These are phyloP conservation scores for Rhynchopsitta pachyrhyncha DNA, from an alignment of 2,113 vertebrate genomes.

Conservation along the genomic window DNA sequence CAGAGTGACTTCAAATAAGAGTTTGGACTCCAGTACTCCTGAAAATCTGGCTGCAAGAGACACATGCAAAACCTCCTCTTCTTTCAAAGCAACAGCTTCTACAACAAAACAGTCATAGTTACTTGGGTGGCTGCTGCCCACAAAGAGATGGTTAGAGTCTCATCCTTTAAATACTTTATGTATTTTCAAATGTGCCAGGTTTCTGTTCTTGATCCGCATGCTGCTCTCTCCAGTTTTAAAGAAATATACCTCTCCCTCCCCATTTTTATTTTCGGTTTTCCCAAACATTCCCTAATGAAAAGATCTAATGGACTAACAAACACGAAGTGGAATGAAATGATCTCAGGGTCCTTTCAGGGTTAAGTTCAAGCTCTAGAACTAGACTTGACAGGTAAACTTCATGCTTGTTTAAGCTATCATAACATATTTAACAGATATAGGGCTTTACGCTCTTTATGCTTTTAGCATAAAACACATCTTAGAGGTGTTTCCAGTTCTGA, in stretches of 20 bases:
- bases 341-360: neutral
- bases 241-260: neutral
- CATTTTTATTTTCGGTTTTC: neutral
- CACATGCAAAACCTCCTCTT: rapidly evolving
- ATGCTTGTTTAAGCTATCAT: neutral
- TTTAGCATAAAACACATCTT: neutral
- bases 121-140: neutral
- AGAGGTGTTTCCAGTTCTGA: neutral
- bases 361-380: neutral
- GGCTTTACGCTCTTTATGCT: neutral
- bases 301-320: neutral
- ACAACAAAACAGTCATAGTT: neutral
- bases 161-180: neutral
- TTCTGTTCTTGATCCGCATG: neutral
- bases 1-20: neutral
- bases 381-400: neutral
- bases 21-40: neutral
- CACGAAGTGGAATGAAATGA: neutral
- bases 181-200: neutral
- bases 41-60: neutral
- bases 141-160: neutral
- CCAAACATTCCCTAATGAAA: neutral
- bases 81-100: neutral
- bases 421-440: neutral
- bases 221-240: neutral